Evolutionary conservation across 2,888 invertebrate genomes (phyloP), one percentile per base, ranked within the genome.

Genomic region (Chymomyza amoena): DNA sequence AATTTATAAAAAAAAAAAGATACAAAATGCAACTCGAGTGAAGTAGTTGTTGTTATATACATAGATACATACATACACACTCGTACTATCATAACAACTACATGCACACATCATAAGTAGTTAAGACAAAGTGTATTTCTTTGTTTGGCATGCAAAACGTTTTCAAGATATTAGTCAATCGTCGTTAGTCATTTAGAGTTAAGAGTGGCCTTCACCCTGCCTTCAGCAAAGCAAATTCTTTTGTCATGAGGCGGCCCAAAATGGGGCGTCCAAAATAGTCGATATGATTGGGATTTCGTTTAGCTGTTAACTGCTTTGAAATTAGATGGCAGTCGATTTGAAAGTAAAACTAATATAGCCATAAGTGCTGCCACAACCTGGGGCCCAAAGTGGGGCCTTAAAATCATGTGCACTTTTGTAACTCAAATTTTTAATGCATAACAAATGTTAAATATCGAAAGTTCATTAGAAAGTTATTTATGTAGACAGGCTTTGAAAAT

Each of bases 221-320:
- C 15, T 54, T 20, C 52, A 69, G 65, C 70, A 66, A 59, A 69
- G 70, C 61, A 66, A 79, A 78, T 70, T 59, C 57, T 61, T 79
- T 79, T 69, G 66, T 54, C 57, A 56, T 67, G 64, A 50, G 54
- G 36, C 59, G 69, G 62, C 76, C 73, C 64, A 77, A 74, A 79
- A 69, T 68, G 70, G 81, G 81, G 81, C 81, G 78, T 80, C 59
- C 0, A 64, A 73, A 78, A 78, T 78, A 1, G 10, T 45, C 13
- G 39, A 13, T 4, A 13, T 13, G 39, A 2, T 45, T 45, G 39
- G 1, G 4, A 13, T 45, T 45, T 10, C 13, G 13, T 45, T 10
- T 13, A 45, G 39, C 39, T 45, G 1, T 45, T 45, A 45, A 45
- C 2, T 13, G 39, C 10, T 45, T 45, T 45, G 39, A 13, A 45